Evolutionary conservation across 2,888 invertebrate genomes (phyloP).

Genomic region (Junonia oenone): DNA sequence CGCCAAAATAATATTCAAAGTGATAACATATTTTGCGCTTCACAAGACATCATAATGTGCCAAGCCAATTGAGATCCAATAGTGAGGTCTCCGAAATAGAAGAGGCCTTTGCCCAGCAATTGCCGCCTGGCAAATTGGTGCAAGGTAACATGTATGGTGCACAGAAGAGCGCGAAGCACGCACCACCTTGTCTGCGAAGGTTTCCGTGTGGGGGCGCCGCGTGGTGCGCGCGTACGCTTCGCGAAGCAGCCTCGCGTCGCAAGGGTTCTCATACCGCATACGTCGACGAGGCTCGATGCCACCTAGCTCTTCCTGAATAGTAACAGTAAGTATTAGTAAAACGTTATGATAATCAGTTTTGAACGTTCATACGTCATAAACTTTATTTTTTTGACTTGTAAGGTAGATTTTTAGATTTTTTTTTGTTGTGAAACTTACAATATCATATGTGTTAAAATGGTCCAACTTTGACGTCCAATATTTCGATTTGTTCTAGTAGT

Average conservation of each 20-base stretch:
- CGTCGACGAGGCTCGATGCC: constrained; percentile 78
- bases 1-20: not conserved
- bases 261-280: constrained; percentile 68
- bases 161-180: constrained; percentile 25
- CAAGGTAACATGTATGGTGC: constrained; percentile 22
- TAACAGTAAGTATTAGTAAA: not conserved
- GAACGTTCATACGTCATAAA: too few species aligned
- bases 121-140: too few species aligned
- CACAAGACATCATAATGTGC: too few species aligned
- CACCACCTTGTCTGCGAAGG: constrained; percentile 71
- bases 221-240: constrained; percentile 71
- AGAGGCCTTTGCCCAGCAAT: too few species aligned
- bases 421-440: too few species aligned
- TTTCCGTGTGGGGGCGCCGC: constrained; percentile 67
- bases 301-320: constrained; percentile 77
- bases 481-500: too few species aligned
- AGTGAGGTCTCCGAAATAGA: too few species aligned
- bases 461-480: too few species aligned
- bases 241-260: constrained; percentile 63
- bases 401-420: too few species aligned
- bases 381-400: too few species aligned
- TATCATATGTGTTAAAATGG: too few species aligned
- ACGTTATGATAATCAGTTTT: too few species aligned
- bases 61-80: not conserved
- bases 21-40: not conserved